Percentiles rank a stretch among this genome's conserved stretches.
Evolutionary conservation across 2,797 vertebrate species (phyloP).

Genomic region (Pipistrellus pygmaeus): DNA sequence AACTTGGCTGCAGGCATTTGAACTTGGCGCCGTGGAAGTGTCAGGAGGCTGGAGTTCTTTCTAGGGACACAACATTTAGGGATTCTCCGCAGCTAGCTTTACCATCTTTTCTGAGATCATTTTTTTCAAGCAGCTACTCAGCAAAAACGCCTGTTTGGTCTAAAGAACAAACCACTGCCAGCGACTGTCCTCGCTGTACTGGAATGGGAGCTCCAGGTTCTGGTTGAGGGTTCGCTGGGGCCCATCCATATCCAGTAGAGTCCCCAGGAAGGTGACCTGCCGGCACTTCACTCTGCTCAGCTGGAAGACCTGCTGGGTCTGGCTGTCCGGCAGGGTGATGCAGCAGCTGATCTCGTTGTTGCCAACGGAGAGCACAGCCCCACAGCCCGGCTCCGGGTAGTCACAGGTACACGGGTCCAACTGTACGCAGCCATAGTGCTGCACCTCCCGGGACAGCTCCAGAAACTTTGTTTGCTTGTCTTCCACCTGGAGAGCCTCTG

Average conservation of each 20-base stretch:
- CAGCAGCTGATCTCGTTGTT: too few species aligned
- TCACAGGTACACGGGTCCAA: too few species aligned
- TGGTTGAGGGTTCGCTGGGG: conserved; percentile 76
- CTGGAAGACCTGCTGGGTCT: too few species aligned
- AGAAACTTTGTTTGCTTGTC: conserved; percentile 77
- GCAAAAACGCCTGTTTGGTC: conserved; percentile 85
- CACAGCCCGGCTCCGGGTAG: too few species aligned
- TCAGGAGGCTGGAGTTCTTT: neutral
- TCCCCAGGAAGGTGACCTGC: neutral
- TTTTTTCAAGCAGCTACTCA: conserved; percentile 88
- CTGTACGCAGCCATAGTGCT: too few species aligned
- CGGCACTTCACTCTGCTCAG: too few species aligned
- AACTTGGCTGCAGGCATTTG: too few species aligned
- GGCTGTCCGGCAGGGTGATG: too few species aligned
- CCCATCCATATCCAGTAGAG: conserved; percentile 67
- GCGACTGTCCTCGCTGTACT: conserved; percentile 78
- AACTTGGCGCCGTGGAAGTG: neutral
- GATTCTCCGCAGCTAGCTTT: conserved; percentile 75
- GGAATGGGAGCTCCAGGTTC: conserved; percentile 83
- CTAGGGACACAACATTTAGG: conserved; percentile 75
- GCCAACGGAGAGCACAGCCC: too few species aligned
- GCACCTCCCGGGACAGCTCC: too few species aligned
- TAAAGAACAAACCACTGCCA: conserved; percentile 84
- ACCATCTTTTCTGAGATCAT: conserved; percentile 83
- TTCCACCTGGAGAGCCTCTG: conserved; percentile 79